A percentile compares a stretch with the other conserved stretches of the same genome.
These are phyloP conservation scores for Myopa testacea DNA, from an alignment of 2,888 invertebrate species.

Conservation along the genomic window DNA sequence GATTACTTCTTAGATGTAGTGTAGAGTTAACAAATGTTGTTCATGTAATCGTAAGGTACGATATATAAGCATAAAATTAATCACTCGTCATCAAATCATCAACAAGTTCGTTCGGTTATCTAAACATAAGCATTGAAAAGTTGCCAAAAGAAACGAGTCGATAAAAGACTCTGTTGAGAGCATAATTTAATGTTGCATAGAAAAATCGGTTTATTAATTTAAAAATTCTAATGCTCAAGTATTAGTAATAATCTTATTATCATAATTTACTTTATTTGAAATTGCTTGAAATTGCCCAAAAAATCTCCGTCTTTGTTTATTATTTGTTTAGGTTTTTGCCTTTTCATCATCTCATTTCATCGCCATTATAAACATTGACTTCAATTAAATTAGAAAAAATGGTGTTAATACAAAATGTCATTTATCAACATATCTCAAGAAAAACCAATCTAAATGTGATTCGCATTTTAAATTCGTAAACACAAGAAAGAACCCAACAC, in stretches of 20 bases:
- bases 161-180: too few species aligned
- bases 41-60: slow-evolving; percentile 10
- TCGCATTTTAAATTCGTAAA: slow-evolving; percentile 31
- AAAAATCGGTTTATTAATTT: too few species aligned
- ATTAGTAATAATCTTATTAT: too few species aligned
- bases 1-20: slow-evolving; percentile 23
- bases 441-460: slow-evolving; percentile 35
- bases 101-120: too few species aligned
- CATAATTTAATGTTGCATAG: too few species aligned
- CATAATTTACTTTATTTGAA: too few species aligned
- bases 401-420: slow-evolving; percentile 12
- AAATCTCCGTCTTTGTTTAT: too few species aligned
- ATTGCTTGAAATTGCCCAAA: too few species aligned
- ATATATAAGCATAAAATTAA: background rate
- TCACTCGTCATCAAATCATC: background rate
- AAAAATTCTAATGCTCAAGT: too few species aligned
- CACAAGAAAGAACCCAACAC: background rate
- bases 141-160: too few species aligned
- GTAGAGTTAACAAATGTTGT: slow-evolving; percentile 23
- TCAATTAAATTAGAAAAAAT: background rate
- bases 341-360: background rate
- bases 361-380: background rate
- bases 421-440: slow-evolving; percentile 39
- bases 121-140: too few species aligned
- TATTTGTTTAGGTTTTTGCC: background rate